Conservation (phyloP, 2,113 vertebrate genomes). For the Natator depressus region DNA sequence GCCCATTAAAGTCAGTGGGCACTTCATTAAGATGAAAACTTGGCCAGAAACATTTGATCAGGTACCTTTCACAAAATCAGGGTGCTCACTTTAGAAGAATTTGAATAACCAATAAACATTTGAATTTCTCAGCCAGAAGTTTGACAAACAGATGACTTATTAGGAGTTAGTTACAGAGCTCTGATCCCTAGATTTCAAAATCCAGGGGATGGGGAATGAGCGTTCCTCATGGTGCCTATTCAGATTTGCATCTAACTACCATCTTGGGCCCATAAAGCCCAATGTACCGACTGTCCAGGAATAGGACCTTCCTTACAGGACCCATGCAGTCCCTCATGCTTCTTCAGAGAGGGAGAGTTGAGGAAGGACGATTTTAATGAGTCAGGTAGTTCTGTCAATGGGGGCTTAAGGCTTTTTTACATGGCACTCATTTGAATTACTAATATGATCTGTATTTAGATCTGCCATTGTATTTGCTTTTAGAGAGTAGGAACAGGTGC, state of each 20-base stretch:
- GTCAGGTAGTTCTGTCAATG: background rate
- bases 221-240: background rate
- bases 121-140: background rate
- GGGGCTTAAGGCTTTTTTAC: background rate
- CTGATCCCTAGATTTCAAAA: background rate
- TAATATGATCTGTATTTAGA: background rate
- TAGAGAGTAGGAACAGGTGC: background rate
- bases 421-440: rapidly evolving
- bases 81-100: background rate
- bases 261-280: no score
- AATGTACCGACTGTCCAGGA: background rate
- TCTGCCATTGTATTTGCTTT: rapidly evolving
- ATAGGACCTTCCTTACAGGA: background rate
- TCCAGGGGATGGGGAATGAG: background rate
- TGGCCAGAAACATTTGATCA: background rate
- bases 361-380: background rate
- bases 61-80: background rate
- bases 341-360: background rate
- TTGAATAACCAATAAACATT: background rate
- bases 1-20: background rate
- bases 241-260: background rate
- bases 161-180: background rate
- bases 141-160: no score
- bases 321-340: background rate
- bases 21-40: background rate